Evolutionary conservation across 2,888 invertebrate species (phyloP), one percentile per base, ranked within the genome.

Genomic region (Agriopis marginaria): DNA sequence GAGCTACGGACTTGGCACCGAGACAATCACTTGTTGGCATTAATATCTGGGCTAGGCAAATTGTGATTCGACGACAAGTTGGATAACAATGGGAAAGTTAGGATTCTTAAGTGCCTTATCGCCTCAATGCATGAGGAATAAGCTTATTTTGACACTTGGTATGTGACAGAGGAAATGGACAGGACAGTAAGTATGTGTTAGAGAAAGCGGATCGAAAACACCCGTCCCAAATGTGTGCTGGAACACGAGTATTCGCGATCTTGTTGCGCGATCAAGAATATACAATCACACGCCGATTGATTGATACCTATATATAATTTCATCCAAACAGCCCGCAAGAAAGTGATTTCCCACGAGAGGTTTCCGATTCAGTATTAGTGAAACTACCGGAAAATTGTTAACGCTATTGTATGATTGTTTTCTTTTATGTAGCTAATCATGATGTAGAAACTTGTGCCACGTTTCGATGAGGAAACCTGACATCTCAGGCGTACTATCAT

Each of bases 361-460:
- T 78, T 81, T 76, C 77, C 75, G 75, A 73, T 74, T 73, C 78
- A 77, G 70, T 74, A 62, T 39, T 61, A 81, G 86, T 82, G 87
- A 86, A 87, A 87, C 84, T 78, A 77, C 76, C 81, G 80, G 80
- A 82, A 83, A 82, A 81, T 82, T 78, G 63, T 78, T 79, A 76
- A 73, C 77, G 71, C 80, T 74, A 82, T 85, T 85, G 79, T 82
- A 76, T 56, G 55, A 53, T 66, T 58, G 58, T 75, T 60, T 60
- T 39, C 50, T 6, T 59, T 59, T 14, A 47, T 49, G 32, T 60
- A n/a, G 45, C 44, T 56, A 47, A 58, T 45, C 8, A 12, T 58
- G 44, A 32, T 32, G 58, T 49, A 60, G 60, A 60, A 60, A 60
- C 14, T 60, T 56, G 7, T 23, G 44, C 56, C 56, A 58, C 45